phyloP scores from a whole-genome alignment of 2,888 invertebrate species.

The Microchrysa polita region DNA sequence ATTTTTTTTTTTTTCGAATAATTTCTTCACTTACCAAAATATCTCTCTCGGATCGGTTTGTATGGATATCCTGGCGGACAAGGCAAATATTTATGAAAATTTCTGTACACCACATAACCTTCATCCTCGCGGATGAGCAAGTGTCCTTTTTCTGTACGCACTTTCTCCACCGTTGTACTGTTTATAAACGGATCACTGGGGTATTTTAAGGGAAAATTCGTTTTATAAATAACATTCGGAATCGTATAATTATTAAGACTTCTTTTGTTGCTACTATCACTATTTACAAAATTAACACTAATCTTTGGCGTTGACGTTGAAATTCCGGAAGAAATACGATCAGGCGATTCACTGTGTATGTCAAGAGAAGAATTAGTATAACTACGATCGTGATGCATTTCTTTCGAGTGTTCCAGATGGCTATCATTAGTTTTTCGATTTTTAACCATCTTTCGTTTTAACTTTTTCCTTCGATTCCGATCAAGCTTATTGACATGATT shows the following conservation, averaged over 20 bases:
- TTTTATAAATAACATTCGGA: constrained; percentile 1
- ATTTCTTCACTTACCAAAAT: constrained; percentile 45
- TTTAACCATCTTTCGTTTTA: constrained; percentile 12
- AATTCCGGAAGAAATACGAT: background rate
- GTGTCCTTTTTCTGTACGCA: constrained; percentile 56
- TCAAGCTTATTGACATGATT: constrained; percentile 15
- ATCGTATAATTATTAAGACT: constrained; percentile 5
- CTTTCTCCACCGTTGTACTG: constrained; percentile 54
- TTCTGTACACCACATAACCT: constrained; percentile 61
- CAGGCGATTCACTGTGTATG: background rate
- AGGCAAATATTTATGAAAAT: constrained; percentile 55
- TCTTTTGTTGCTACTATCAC: constrained; percentile 40
- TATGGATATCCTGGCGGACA: constrained; percentile 61
- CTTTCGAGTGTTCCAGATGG: background rate
- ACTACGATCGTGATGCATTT: constrained; percentile 33
- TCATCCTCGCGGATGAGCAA: constrained; percentile 59
- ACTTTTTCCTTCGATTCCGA: constrained; percentile 21
- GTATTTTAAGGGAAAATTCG: background rate
- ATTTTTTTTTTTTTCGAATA: too few species aligned
- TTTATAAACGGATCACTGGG: constrained; percentile 53
- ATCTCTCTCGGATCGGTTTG: constrained; percentile 55
- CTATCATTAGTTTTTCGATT: background rate
- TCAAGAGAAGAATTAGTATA: background rate
- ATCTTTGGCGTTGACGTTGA: constrained; percentile 50
- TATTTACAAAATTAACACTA: constrained; percentile 48